phyloP scores from a whole-genome alignment of 2,888 invertebrate species.

The Ichneumoninae sp. region DNA sequence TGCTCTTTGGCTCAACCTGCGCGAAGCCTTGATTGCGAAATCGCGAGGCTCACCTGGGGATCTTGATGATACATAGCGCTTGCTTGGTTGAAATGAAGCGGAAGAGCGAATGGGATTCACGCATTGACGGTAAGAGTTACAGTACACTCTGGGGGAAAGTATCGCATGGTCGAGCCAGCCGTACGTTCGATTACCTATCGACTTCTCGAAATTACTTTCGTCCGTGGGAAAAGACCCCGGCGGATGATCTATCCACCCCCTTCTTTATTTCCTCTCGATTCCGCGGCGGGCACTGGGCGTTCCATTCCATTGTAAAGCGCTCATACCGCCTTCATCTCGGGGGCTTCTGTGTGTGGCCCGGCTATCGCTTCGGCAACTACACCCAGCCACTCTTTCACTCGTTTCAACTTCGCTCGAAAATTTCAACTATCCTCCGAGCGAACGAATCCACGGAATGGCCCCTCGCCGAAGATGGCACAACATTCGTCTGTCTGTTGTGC shows the following conservation, averaged over 20 bases:
- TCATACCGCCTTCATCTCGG: conserved; percentile 14
- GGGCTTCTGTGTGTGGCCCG: conserved; percentile 10
- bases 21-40: too few relatives aligned
- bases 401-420: conserved; percentile 43
- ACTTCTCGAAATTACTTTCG: conserved; percentile 55
- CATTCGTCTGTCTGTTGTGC: conserved; percentile 7
- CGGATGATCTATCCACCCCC: conserved; percentile 16
- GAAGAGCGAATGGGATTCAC: conserved; percentile 20
- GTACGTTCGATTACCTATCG: conserved; percentile 54
- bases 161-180: conserved; percentile 38
- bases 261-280: conserved; percentile 45
- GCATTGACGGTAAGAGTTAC: conserved; percentile 19
- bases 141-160: conserved; percentile 29
- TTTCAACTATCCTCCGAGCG: conserved; percentile 21
- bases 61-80: not conserved
- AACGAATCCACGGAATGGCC: conserved; percentile 39
- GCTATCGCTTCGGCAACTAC: conserved; percentile 12
- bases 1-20: too few relatives aligned
- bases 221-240: conserved; percentile 38
- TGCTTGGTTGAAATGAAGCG: conserved; percentile 8
- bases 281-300: conserved; percentile 14
- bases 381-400: conserved; percentile 9
- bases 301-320: conserved; percentile 41
- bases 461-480: conserved; percentile 13
- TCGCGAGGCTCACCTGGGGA: too few relatives aligned